Conservation (phyloP, 2,888 invertebrate genomes). For the Brachynemurus nebulosus region DNA sequence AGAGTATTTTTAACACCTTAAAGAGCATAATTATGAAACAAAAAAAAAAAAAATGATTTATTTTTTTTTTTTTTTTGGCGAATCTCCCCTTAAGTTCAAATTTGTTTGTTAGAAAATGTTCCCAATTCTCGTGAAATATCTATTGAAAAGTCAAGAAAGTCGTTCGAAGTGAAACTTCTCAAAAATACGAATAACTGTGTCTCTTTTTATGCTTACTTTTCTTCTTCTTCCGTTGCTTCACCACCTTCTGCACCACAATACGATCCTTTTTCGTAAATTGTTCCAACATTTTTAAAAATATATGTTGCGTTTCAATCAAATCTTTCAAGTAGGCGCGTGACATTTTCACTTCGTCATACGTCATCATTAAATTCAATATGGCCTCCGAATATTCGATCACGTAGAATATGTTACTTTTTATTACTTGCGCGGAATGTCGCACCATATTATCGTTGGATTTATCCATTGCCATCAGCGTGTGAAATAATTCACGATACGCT, state of each 20-base stretch:
- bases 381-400: constrained; percentile 89
- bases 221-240: constrained; percentile 37
- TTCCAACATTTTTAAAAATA: constrained; percentile 85
- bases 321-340: constrained; percentile 74
- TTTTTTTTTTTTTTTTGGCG: too few relatives aligned
- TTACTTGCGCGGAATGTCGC: constrained; percentile 65
- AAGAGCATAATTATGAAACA: too few relatives aligned
- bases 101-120: too few relatives aligned
- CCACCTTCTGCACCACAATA: constrained; percentile 57
- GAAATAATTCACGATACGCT: constrained; percentile 69
- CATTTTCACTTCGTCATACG: constrained; percentile 75
- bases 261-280: constrained; percentile 46
- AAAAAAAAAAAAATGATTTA: too few relatives aligned
- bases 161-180: too few relatives aligned
- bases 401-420: constrained; percentile 87
- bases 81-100: too few relatives aligned
- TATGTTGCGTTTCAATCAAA: constrained; percentile 76
- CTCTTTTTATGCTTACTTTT: constrained; percentile 29
- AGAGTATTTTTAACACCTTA: too few relatives aligned
- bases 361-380: constrained; percentile 61
- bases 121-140: too few relatives aligned
- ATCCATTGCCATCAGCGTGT: constrained; percentile 73
- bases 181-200: too few relatives aligned
- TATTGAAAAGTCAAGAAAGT: too few relatives aligned
- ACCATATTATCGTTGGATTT: constrained; percentile 54